Evolutionary conservation across 2,888 invertebrate species (phyloP), one percentile per base, ranked within the genome.

Genomic region (Litoditis marina): DNA sequence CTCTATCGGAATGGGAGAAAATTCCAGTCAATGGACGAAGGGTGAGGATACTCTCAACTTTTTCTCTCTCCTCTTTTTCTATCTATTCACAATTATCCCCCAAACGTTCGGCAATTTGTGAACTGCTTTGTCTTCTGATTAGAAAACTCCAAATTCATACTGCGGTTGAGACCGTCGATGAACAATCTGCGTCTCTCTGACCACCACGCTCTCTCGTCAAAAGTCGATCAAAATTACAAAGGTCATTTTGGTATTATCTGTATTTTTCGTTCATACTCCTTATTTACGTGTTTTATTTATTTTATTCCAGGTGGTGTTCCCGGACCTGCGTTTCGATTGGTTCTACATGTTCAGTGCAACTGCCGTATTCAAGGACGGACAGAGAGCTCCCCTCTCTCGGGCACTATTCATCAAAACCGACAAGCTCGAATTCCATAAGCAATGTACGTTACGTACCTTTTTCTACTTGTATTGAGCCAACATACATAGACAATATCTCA

Each of bases 281-380:
- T n/a, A n/a, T n/a, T n/a, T n/a, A n/a, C n/a, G n/a, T n/a, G n/a
- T n/a, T 44, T n/a, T n/a, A n/a, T n/a, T n/a, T n/a, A n/a, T n/a
- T n/a, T n/a, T n/a, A n/a, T n/a, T 65, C 50, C 42, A 77, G 63
- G 78, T 81, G 2, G 79, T 79, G 2, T 81, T 81, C 60, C 79
- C 81, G 1, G 81, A 81, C 50, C 69, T 81, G 13, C 78, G 80
- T 22, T 79, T 76, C 66, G 81, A 81, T 55, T 81, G 81, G 81
- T 81, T 81, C 63, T 77, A 77, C 62, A 74, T 76, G 76, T 74
- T 72, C 50, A 74, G 69, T 60, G 77, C 79, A 0, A 77, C 78
- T 3, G 80, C 81, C 7, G 73, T 77, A 28, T 81, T 81, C 64
- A 75, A 74, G 31, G 79, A 81, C 52, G 80, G 78, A 7, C 79